These are phyloP conservation scores for Apodemia duryi DNA, from an alignment of 2,888 invertebrate genomes.

Conservation along the genomic window DNA sequence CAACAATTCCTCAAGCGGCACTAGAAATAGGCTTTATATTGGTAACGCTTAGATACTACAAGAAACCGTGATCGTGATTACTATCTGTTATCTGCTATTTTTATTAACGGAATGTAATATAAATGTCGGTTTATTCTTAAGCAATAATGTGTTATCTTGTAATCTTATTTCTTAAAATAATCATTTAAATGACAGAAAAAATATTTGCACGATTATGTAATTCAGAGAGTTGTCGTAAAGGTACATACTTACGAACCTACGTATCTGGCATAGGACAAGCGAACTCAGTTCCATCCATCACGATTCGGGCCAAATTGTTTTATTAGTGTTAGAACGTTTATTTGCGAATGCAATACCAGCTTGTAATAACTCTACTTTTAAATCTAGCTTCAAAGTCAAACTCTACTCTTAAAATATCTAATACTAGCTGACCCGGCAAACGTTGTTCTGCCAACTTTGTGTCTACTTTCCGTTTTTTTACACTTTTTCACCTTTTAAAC, in stretches of 20 bases:
- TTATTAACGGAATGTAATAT: conserved; percentile 1
- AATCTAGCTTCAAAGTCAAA: no score
- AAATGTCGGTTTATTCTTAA: background rate
- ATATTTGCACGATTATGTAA: background rate
- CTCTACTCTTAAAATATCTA: no score
- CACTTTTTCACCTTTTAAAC: no score
- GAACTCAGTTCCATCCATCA: no score
- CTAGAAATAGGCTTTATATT: conserved; percentile 2
- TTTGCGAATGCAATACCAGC: no score
- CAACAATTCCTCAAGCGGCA: background rate
- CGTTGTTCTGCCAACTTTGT: no score
- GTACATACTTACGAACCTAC: background rate
- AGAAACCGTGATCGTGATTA: background rate
- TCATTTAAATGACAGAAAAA: background rate
- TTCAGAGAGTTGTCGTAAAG: background rate
- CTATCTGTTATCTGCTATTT: conserved; percentile 2
- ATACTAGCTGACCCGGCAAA: no score
- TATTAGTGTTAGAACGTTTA: no score
- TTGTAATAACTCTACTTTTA: no score
- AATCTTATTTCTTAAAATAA: conserved; percentile 8
- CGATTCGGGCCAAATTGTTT: no score
- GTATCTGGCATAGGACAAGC: no score
- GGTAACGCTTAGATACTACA: background rate
- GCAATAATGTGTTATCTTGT: background rate
- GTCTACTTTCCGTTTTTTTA: no score